Conservation (phyloP, 2,888 invertebrate species). For the Drosophila cyrtoloma region DNA sequence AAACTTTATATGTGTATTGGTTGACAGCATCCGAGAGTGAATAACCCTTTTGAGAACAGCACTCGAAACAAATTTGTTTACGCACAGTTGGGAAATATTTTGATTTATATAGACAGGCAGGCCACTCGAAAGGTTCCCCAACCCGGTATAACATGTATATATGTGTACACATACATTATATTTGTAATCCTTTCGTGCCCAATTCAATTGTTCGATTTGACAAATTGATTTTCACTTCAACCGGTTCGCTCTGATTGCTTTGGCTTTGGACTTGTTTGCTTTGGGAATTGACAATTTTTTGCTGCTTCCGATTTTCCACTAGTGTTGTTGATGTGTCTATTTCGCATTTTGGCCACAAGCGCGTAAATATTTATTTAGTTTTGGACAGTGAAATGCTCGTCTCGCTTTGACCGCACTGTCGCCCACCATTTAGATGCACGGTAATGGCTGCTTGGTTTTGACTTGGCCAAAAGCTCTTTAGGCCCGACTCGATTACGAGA, state of each 20-base stretch:
- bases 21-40: constrained; percentile 23
- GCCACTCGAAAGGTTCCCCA: constrained; percentile 45
- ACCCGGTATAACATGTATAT: background rate
- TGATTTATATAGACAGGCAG: constrained; percentile 67
- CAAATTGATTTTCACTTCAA: constrained; percentile 76
- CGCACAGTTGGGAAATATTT: constrained; percentile 70
- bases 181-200: constrained; percentile 75
- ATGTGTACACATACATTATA: constrained; percentile 6
- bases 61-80: constrained; percentile 76
- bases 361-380: constrained; percentile 80
- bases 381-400: constrained; percentile 53
- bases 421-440: constrained; percentile 71
- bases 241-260: constrained; percentile 66
- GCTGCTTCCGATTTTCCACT: constrained; percentile 2
- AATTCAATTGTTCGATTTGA: constrained; percentile 78
- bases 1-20: constrained; percentile 41
- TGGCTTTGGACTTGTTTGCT: constrained; percentile 71
- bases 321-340: constrained; percentile 46
- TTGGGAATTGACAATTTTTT: constrained; percentile 62
- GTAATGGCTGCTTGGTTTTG: constrained; percentile 60
- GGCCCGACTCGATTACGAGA: constrained; percentile 58
- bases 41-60: constrained; percentile 61
- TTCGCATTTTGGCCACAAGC: constrained; percentile 70
- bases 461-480: constrained; percentile 40
- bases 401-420: constrained; percentile 22